phyloP scores from a whole-genome alignment of 2,888 invertebrate species.

The Trissolcus japonicus region DNA sequence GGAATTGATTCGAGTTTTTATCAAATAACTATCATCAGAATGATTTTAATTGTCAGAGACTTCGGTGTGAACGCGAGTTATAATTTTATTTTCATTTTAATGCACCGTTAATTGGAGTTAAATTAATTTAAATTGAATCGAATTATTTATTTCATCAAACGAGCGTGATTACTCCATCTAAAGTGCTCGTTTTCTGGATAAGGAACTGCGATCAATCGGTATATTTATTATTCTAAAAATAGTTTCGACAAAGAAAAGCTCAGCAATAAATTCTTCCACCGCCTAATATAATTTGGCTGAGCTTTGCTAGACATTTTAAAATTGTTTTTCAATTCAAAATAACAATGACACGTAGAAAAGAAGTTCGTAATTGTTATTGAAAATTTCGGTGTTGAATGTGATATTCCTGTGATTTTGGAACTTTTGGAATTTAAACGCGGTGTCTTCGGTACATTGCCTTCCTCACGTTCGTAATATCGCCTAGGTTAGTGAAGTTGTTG shows the following conservation, averaged over 20 bases:
- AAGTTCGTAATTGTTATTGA: constrained; percentile 9
- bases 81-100: too few species aligned
- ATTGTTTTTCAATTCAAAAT: constrained; percentile 15
- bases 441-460: constrained; percentile 1
- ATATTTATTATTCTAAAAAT: too few species aligned
- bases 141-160: too few species aligned
- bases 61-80: too few species aligned
- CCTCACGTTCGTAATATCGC: not conserved
- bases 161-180: too few species aligned
- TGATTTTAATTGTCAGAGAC: too few species aligned
- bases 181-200: too few species aligned
- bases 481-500: not conserved
- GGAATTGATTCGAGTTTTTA: too few species aligned
- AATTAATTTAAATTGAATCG: too few species aligned
- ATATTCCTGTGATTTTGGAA: not conserved
- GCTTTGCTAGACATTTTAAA: constrained; percentile 2
- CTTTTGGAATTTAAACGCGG: not conserved
- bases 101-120: too few species aligned
- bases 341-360: not conserved
- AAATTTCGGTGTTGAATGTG: not conserved
- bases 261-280: constrained; percentile 12
- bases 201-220: too few species aligned
- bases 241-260: not conserved
- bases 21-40: too few species aligned
- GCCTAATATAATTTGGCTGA: constrained; percentile 4